A percentile compares a stretch with the other conserved stretches of the same genome.
Evolutionary conservation across 2,888 invertebrate genomes (phyloP).

Genomic region (Dichetophora obliterata): DNA sequence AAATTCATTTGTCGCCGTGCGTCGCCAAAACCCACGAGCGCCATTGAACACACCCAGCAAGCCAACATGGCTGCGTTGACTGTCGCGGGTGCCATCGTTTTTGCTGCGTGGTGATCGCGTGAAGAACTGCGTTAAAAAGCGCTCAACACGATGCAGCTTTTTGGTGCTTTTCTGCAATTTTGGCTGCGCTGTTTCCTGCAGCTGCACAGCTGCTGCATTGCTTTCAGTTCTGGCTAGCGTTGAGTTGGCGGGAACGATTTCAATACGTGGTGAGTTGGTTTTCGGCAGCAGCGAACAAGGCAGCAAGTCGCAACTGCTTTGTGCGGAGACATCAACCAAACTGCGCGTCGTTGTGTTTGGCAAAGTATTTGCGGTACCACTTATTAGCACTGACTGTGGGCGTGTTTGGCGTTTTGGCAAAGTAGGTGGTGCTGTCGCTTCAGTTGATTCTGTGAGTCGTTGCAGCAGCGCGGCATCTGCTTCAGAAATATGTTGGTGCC

Average conservation of each 20-base stretch:
- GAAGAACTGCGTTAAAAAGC: slow-evolving; percentile 58
- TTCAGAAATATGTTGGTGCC: neutral
- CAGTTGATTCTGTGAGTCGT: neutral
- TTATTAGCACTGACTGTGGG: neutral
- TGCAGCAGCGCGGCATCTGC: slow-evolving; percentile 3
- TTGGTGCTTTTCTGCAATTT: slow-evolving; percentile 39
- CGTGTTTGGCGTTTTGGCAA: slow-evolving; percentile 46
- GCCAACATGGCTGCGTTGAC: slow-evolving; percentile 67
- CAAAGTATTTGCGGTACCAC: neutral
- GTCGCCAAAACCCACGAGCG: slow-evolving; percentile 59
- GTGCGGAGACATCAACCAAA: slow-evolving; percentile 47
- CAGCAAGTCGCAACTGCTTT: slow-evolving; percentile 53
- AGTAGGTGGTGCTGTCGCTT: slow-evolving; percentile 36
- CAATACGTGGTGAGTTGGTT: slow-evolving; percentile 2
- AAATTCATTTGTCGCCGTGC: slow-evolving; percentile 51
- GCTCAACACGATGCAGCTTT: slow-evolving; percentile 51
- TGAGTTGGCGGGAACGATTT: slow-evolving; percentile 16
- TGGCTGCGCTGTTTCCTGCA: slow-evolving; percentile 24
- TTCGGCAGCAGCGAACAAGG: slow-evolving; percentile 37
- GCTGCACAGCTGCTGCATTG: slow-evolving; percentile 7
- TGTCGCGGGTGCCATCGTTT: slow-evolving; percentile 61
- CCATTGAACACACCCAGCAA: slow-evolving; percentile 55
- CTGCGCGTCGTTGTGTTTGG: neutral
- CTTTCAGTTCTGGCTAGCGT: slow-evolving; percentile 15
- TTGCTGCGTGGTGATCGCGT: slow-evolving; percentile 47